These are phyloP conservation scores for Galeopsomyia nigrocyanea DNA, from an alignment of 2,888 invertebrate species.

Conservation along the genomic window DNA sequence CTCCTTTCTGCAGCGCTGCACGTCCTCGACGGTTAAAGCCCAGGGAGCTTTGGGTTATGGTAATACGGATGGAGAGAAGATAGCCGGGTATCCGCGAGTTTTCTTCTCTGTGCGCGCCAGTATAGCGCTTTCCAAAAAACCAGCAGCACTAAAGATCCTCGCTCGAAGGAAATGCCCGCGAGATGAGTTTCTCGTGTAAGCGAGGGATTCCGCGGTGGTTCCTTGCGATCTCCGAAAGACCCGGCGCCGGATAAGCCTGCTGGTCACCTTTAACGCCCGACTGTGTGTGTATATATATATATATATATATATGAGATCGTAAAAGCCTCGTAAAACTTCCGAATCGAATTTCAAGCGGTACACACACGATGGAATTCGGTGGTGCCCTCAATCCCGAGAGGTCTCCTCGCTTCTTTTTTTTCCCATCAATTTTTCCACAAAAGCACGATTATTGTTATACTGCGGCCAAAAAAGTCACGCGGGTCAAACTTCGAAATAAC, in stretches of 20 bases:
- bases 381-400: too few species aligned
- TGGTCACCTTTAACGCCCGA: neutral
- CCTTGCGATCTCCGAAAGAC: too few species aligned
- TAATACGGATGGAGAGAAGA: slow-evolving; percentile 37
- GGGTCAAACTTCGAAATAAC: too few species aligned
- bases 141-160: neutral
- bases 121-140: neutral
- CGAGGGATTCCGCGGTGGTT: slow-evolving; percentile 11
- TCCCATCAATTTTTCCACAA: too few species aligned
- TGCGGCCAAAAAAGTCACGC: too few species aligned
- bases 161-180: slow-evolving; percentile 10
- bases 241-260: neutral
- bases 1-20: too few species aligned
- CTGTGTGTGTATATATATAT: neutral
- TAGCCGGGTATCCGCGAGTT: slow-evolving; percentile 7
- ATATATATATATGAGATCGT: neutral
- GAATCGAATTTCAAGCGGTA: slow-evolving; percentile 18
- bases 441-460: too few species aligned
- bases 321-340: slow-evolving; percentile 13
- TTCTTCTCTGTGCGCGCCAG: neutral
- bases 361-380: too few species aligned
- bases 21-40: neutral
- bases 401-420: too few species aligned
- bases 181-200: slow-evolving; percentile 42
- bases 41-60: slow-evolving; percentile 38